Evolutionary conservation across 2,113 vertebrate genomes (phyloP).

Genomic region (Gulo gulo): DNA sequence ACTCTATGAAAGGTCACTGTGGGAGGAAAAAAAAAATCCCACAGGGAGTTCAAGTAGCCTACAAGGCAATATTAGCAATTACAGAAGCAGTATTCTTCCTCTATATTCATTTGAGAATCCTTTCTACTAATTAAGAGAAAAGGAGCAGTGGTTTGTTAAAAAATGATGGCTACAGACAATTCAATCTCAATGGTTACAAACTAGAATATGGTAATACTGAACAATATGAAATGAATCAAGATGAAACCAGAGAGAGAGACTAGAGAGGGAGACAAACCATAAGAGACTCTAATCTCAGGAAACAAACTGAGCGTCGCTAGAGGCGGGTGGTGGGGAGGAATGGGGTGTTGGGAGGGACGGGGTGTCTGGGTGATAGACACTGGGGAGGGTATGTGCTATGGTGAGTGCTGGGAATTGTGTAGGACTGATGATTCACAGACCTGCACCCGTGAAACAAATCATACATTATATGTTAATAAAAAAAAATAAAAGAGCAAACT

Average conservation of each 20-base stretch:
- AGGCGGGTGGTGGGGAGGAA: too few species aligned
- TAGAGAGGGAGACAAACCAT: too few species aligned
- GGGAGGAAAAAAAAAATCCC: not conserved
- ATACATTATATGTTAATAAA: too few species aligned
- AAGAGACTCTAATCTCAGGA: too few species aligned
- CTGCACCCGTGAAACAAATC: too few species aligned
- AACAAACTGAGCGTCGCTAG: too few species aligned
- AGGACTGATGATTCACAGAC: too few species aligned
- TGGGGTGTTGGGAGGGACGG: too few species aligned
- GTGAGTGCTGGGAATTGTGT: too few species aligned
- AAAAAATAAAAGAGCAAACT: not conserved
- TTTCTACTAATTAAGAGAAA: constrained; percentile 52
- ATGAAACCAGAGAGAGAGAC: too few species aligned
- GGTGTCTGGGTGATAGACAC: too few species aligned
- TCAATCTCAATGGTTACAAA: constrained; percentile 31
- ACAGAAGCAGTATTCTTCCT: constrained; percentile 20
- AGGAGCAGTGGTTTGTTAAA: constrained; percentile 37
- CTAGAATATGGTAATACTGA: not conserved
- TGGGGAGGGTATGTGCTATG: too few species aligned
- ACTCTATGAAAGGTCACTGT: constrained; percentile 9
- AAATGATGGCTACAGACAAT: not conserved
- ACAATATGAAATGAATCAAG: not conserved
- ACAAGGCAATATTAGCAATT: constrained; percentile 28
- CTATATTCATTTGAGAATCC: constrained; percentile 7
- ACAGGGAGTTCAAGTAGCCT: not conserved